Evolutionary conservation across 2,797 vertebrate genomes (phyloP), one percentile per base, ranked within the genome.

Genomic region (Cryptoblepharus egeriae): DNA sequence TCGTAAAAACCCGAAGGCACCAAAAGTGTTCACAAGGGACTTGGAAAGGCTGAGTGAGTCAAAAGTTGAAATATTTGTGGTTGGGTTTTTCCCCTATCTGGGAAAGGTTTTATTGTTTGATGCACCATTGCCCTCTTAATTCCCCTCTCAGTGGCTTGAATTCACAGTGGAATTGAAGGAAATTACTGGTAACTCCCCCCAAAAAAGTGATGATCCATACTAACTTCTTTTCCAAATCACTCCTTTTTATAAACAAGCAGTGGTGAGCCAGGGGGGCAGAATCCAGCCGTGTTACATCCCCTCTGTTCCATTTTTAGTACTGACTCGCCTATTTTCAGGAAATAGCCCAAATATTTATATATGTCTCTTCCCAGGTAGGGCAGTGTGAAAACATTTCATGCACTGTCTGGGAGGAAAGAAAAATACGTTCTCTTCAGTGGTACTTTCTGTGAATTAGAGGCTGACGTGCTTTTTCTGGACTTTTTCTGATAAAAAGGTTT

Each of bases 51-150:
- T 79, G 65, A 82, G 88, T 39, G 52, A 91, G 75, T 79, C 77
- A 81, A 77, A 90, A 81, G 20, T 77, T 87, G 67, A 86, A 85
- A 75, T 82, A 80, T 32, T 88, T 90, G 60, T 76, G 72, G 79
- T 76, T 80, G 60, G 32, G 39, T 20, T 74, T 61, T 65, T 35
- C 63, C 61, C 64, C 32, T 20, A 7, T 2, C 4, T 63, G 61
- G 35, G 75, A 55, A 86, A 18, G 69, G 60, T 8, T 89, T 71
- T 84, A 28, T 52, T 90, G 61, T 67, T 42, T 67, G 70, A 72
- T 86, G 75, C 18, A 77, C 52, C 70, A 18, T 64, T 88, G 60
- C 24, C 10, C 26, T 69, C 85, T 87, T 83, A 80, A 82, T 82
- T 88, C 20, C 85, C 0, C 0, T 63, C 85, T 85, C 0, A 0